Evolutionary conservation across 2,888 invertebrate species (phyloP).

Genomic region (Cartodere bifasciata): DNA sequence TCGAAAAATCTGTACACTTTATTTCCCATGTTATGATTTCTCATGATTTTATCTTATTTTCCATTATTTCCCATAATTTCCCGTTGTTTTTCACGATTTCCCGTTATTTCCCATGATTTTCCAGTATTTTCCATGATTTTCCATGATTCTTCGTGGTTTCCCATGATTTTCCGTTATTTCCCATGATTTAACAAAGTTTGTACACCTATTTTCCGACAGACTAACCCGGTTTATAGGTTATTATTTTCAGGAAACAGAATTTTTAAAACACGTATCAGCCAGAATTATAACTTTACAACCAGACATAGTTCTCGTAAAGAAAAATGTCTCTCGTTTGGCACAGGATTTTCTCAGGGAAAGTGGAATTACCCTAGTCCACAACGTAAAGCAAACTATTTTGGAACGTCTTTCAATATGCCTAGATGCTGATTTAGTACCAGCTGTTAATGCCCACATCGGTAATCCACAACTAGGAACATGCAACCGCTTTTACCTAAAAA

Average conservation of each 20-base stretch:
- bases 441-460: slow-evolving; percentile 77
- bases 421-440: slow-evolving; percentile 72
- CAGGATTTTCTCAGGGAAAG: slow-evolving; percentile 71
- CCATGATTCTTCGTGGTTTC: too few relatives aligned
- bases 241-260: slow-evolving; percentile 61
- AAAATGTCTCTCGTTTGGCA: slow-evolving; percentile 70
- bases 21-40: too few relatives aligned
- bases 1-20: too few relatives aligned
- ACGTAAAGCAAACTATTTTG: slow-evolving; percentile 72
- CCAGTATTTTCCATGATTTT: too few relatives aligned
- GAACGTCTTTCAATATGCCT: slow-evolving; percentile 67
- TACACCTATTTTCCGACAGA: background rate
- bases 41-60: too few relatives aligned
- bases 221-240: slow-evolving; percentile 3
- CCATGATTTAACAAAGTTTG: background rate
- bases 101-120: too few relatives aligned
- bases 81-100: too few relatives aligned
- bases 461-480: slow-evolving; percentile 75
- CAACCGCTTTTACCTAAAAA: slow-evolving; percentile 63
- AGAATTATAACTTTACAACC: slow-evolving; percentile 76
- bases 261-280: slow-evolving; percentile 71
- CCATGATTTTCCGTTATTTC: background rate
- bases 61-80: too few relatives aligned
- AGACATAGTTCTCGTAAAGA: slow-evolving; percentile 79
- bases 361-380: slow-evolving; percentile 76